These are phyloP conservation scores for Colius striatus DNA, from an alignment of 2,113 vertebrate species.

Conservation along the genomic window DNA sequence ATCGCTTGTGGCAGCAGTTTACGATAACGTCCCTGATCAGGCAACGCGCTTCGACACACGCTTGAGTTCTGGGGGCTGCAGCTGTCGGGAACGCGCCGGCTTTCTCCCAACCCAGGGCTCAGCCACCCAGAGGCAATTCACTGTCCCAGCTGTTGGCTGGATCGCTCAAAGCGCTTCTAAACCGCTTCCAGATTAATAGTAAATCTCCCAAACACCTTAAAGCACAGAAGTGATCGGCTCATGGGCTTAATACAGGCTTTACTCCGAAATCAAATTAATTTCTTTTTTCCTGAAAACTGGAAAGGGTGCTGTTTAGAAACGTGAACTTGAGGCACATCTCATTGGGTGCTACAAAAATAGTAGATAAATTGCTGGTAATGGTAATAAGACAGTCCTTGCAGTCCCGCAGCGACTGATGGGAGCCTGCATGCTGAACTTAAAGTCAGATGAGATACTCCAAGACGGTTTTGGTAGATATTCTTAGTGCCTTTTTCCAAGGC, in stretches of 20 bases:
- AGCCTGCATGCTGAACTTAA: not conserved
- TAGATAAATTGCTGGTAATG: not conserved
- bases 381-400: not conserved
- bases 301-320: not conserved
- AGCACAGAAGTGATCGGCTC: not conserved
- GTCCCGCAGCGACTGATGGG: fast-evolving
- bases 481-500: not conserved
- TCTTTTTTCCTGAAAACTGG: not conserved
- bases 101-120: not conserved
- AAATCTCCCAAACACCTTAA: not conserved
- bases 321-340: not conserved
- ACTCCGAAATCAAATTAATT: not conserved
- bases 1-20: not conserved
- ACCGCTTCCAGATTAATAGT: not conserved
- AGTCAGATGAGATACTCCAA: not conserved
- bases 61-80: not conserved
- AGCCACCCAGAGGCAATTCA: fast-evolving
- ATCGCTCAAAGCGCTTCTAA: not conserved
- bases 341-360: fast-evolving
- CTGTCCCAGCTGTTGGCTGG: not conserved
- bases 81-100: not conserved
- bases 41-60: fast-evolving
- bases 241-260: not conserved
- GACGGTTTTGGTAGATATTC: not conserved
- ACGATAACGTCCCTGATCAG: fast-evolving